These are phyloP conservation scores for Hyphantria cunea DNA, from an alignment of 1,140 invertebrate genomes.

Conservation along the genomic window DNA sequence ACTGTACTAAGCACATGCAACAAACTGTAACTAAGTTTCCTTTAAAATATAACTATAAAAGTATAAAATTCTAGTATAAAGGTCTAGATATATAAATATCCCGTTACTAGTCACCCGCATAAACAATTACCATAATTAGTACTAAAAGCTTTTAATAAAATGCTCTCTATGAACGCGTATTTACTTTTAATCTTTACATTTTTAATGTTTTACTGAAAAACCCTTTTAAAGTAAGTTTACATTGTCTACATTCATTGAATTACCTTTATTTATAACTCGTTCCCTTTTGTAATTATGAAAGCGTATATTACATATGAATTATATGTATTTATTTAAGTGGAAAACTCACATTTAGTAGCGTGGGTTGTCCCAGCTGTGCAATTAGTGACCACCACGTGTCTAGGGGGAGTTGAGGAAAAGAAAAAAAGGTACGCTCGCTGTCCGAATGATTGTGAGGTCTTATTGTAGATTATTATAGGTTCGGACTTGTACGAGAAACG, in stretches of 20 bases:
- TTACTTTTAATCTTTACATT: no score
- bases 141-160: no score
- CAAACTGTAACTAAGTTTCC: no score
- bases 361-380: conserved; percentile 72
- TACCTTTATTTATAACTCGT: conserved; percentile 21
- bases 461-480: conserved; percentile 23
- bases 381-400: conserved; percentile 73
- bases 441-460: conserved; percentile 43
- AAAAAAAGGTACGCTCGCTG: conserved; percentile 52
- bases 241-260: conserved; percentile 14
- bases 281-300: conserved; percentile 26
- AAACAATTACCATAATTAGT: no score
- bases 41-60: no score
- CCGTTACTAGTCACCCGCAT: no score
- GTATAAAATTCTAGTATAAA: no score
- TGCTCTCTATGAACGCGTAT: no score
- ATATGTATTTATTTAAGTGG: conserved; percentile 53
- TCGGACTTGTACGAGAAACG: conserved; percentile 1
- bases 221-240: not conserved
- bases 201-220: no score
- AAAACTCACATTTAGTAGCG: conserved; percentile 58
- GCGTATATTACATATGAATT: conserved; percentile 27
- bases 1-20: no score
- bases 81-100: no score
- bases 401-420: conserved; percentile 63